A percentile compares a stretch with the other conserved stretches of the same genome.
These are phyloP conservation scores for Amphiprion percula DNA, from an alignment of 2,113 vertebrate species.

Conservation along the genomic window DNA sequence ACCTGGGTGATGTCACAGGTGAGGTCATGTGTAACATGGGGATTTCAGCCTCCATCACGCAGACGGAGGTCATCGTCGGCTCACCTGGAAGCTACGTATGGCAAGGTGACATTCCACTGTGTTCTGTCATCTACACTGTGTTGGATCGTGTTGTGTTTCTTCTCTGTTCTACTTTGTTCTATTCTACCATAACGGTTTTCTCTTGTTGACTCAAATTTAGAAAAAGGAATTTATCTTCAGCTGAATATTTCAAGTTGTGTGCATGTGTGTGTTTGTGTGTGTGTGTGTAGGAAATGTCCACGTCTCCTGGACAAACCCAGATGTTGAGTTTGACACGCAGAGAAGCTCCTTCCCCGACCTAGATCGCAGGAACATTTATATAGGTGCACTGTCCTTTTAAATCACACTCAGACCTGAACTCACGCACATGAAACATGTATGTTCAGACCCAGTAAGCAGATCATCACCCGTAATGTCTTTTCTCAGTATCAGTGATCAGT, in stretches of 20 bases:
- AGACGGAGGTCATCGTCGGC: conserved; percentile 86
- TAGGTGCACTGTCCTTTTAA: conserved; percentile 52
- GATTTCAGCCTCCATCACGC: conserved; percentile 87
- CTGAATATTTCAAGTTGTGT: neutral
- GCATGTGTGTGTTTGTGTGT: neutral
- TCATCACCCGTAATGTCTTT: no score
- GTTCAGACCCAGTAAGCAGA: no score
- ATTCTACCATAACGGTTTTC: neutral
- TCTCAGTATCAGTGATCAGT: neutral
- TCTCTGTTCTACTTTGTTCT: neutral
- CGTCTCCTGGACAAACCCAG: conserved; percentile 70
- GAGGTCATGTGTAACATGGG: conserved; percentile 94
- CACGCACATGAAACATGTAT: neutral
- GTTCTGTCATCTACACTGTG: neutral
- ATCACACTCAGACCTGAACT: neutral
- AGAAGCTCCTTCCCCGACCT: conserved; percentile 47
- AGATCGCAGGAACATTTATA: conserved; percentile 65
- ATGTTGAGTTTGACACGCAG: conserved; percentile 9
- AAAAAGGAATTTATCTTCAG: neutral
- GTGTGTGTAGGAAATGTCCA: conserved; percentile 71
- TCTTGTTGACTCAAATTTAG: neutral
- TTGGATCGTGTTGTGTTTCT: neutral
- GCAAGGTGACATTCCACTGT: conserved; percentile 85
- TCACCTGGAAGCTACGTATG: conserved; percentile 92
- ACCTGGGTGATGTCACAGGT: conserved; percentile 76